phyloP scores from a whole-genome alignment of 2,888 invertebrate species.

The Drosophila quinaria region DNA sequence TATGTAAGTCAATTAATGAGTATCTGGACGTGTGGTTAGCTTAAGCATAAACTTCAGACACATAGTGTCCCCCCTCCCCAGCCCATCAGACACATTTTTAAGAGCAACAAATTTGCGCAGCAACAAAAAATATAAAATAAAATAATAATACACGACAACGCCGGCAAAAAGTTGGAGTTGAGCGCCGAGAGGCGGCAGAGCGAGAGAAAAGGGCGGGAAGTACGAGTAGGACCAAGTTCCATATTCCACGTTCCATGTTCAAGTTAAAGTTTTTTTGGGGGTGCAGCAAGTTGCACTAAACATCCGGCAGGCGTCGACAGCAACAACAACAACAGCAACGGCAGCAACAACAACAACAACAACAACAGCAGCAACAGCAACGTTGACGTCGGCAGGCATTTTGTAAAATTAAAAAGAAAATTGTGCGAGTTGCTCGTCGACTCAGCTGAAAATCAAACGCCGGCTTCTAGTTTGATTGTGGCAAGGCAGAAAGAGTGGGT shows the following conservation, averaged over 20 bases:
- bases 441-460: slow-evolving; percentile 33
- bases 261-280: slow-evolving; percentile 20
- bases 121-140: slow-evolving; percentile 8
- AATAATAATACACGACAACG: slow-evolving; percentile 59
- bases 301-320: slow-evolving; percentile 65
- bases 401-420: slow-evolving; percentile 61
- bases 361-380: slow-evolving; percentile 34
- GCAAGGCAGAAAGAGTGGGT: neutral
- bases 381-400: slow-evolving; percentile 60
- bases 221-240: slow-evolving; percentile 36
- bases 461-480: slow-evolving; percentile 24
- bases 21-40: neutral
- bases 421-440: slow-evolving; percentile 26
- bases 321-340: slow-evolving; percentile 24
- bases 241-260: slow-evolving; percentile 33
- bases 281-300: slow-evolving; percentile 64
- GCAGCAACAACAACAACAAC: slow-evolving; percentile 34
- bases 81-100: slow-evolving; percentile 4
- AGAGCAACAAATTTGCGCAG: slow-evolving; percentile 54
- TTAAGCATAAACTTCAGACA: neutral
- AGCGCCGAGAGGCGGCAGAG: slow-evolving; percentile 2
- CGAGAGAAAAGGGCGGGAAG: slow-evolving; percentile 2
- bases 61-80: neutral
- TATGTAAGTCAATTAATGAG: neutral
- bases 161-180: slow-evolving; percentile 57